Evolutionary conservation across 2,888 invertebrate genomes (phyloP), one percentile per base, ranked within the genome.

Genomic region (Campoplex capitator): DNA sequence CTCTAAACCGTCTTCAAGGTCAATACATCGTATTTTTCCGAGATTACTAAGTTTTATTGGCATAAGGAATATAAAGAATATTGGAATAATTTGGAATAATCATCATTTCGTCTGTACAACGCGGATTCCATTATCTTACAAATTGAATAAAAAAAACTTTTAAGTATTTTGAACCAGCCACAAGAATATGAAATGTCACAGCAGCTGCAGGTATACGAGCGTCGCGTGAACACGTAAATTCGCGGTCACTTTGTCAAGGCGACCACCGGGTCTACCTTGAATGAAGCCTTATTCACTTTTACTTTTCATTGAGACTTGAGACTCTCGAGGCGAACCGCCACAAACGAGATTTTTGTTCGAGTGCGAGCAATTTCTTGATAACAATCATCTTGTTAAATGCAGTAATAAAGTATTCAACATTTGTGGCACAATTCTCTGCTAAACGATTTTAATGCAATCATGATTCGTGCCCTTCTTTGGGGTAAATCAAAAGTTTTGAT

Each of bases 171-270:
- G 28, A 62, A 2, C 11, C 32, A 18, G 62, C 38, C 42, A 23
- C 23, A 32, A 62, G 45, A 75, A 11, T 9, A 45, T 45, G 58
- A n/a, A 62, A 23, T 75, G 75, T 56, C 75, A 62, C 62, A 62
- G 62, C 28, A 58, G 62, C 28, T 45, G 58, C 75, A 58, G 42
- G 32, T 62, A 45, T 38, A 38, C 45, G 18, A 62, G 38, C 45
- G 42, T 56, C 70, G 48, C 51, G 71, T 13, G 18, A n/a, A 62
- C 35, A 6, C 58, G 9, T 38, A 28, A 1, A 45, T 75, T 62
- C 75, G 45, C 62, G 75, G 62, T 75, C 75, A 62, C 45, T 62
- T 42, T 62, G 56, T 62, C 75, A 71, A 71, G 71, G 71, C 35
- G 9, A 42, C 58, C 13, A n/a, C 45, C 38, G 58, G 23, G 62